These are phyloP conservation scores for Poecile atricapillus DNA, from an alignment of 2,113 vertebrate species.

Conservation along the genomic window DNA sequence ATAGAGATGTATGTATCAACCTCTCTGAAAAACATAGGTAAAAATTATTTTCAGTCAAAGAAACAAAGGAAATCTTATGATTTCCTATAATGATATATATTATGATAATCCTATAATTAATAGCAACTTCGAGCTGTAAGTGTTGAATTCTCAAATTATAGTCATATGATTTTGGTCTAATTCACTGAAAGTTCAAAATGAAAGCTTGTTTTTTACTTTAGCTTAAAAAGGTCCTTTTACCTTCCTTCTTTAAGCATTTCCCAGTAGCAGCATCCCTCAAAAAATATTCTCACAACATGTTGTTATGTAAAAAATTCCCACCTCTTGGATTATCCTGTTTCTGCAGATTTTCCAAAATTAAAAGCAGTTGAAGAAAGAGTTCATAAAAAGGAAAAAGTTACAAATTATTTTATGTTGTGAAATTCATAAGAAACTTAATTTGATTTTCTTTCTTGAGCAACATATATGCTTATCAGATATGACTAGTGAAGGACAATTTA, in stretches of 20 bases:
- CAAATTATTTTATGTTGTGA: neutral
- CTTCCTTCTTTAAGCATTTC: neutral
- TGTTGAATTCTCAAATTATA: neutral
- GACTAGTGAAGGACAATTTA: neutral
- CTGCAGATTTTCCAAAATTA: neutral
- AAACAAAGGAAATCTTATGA: neutral
- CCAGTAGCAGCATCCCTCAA: neutral
- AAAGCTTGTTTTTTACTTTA: neutral
- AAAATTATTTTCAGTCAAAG: neutral
- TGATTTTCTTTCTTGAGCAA: neutral
- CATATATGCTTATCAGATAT: neutral
- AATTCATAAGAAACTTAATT: neutral
- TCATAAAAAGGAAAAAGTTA: neutral
- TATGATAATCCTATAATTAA: neutral
- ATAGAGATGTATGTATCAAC: neutral
- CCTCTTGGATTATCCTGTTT: neutral
- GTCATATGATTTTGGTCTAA: neutral
- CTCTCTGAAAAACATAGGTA: neutral
- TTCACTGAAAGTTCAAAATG: neutral
- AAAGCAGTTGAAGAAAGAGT: neutral
- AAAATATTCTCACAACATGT: neutral
- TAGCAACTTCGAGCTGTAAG: fast-evolving
- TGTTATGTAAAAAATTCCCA: neutral
- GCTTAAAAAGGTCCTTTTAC: neutral
- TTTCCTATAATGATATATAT: neutral